Evolutionary conservation across 2,888 invertebrate genomes (phyloP).

Genomic region (Sipha maydis): DNA sequence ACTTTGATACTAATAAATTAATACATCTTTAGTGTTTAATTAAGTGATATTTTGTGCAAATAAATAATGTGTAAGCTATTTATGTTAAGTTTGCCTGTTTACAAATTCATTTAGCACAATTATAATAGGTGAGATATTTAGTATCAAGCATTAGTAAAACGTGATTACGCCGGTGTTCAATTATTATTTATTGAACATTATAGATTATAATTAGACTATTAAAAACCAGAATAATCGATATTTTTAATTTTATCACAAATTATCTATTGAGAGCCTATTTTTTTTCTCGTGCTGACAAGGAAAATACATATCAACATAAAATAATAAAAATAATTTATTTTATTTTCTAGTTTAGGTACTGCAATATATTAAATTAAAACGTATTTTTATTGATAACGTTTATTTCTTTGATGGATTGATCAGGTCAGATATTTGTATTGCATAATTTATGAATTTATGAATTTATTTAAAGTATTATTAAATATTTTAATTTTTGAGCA

Average conservation of each 20-base stretch:
- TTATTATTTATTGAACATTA: not conserved
- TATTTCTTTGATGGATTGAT: not conserved
- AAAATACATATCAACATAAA: not conserved
- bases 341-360: not conserved
- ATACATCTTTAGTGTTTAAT: not conserved
- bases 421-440: not conserved
- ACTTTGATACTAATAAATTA: not conserved
- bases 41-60: not conserved
- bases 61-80: not conserved
- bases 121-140: not conserved
- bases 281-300: not conserved
- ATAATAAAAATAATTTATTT: not conserved
- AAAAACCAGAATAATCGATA: not conserved
- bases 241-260: not conserved
- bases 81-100: constrained; percentile 18
- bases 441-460: not conserved
- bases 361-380: not conserved
- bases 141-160: not conserved
- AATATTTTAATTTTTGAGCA: not conserved
- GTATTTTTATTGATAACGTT: not conserved
- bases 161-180: not conserved
- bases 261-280: not conserved
- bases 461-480: not conserved
- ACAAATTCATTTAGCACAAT: not conserved
- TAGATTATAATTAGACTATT: not conserved